phyloP scores from a whole-genome alignment of 2,113 vertebrate genomes.

The Melanerpes formicivorus region DNA sequence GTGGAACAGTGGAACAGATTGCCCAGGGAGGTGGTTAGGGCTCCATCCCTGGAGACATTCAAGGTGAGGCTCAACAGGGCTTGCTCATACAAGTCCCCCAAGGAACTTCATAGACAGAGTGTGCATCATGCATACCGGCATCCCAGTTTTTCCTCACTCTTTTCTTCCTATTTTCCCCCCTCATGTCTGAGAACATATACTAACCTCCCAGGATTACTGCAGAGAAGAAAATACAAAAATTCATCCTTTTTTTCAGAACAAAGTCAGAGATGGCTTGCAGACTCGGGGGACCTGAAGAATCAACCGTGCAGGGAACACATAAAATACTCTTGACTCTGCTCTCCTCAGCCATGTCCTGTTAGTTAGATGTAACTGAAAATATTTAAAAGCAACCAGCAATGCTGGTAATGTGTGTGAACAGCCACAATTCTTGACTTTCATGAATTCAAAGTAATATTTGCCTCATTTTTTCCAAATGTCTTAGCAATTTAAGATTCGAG shows the following conservation, averaged over 20 bases:
- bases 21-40: too few relatives aligned
- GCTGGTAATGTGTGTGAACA: fast-evolving
- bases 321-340: not conserved
- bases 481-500: not conserved
- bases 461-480: not conserved
- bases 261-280: not conserved
- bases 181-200: not conserved
- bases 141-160: not conserved
- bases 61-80: too few relatives aligned
- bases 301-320: not conserved
- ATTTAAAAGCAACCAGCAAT: not conserved
- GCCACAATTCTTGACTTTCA: not conserved
- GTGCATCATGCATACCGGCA: not conserved
- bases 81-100: not conserved
- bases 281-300: not conserved
- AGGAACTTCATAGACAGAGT: not conserved
- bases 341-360: not conserved
- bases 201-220: not conserved
- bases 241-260: not conserved
- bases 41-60: too few relatives aligned
- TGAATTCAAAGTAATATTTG: not conserved
- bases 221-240: not conserved
- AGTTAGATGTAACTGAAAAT: not conserved
- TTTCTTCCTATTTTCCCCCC: not conserved
- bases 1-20: too few relatives aligned